phyloP scores from a whole-genome alignment of 2,113 vertebrate genomes.

The Brienomyrus longianalis region DNA sequence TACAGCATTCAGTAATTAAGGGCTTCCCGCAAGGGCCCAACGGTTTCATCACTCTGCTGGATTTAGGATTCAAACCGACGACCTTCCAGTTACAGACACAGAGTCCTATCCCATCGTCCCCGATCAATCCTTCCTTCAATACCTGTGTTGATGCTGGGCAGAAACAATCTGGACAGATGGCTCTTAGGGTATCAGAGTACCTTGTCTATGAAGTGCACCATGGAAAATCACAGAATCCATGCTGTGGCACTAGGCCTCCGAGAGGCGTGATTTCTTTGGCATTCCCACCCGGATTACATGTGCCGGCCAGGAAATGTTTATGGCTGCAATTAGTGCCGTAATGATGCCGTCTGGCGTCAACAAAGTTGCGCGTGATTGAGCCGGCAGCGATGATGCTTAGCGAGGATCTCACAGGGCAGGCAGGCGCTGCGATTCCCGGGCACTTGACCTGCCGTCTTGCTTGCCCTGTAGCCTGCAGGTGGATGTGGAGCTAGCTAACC shows the following conservation, averaged over 20 bases:
- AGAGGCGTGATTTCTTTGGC: not conserved
- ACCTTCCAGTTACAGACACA: not conserved
- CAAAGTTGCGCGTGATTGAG: not conserved
- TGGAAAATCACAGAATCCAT: not conserved
- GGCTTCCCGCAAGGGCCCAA: not conserved
- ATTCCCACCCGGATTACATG: not conserved
- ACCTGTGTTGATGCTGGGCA: not conserved
- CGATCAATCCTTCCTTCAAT: not conserved
- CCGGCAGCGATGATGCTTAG: not conserved
- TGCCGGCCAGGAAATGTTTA: not conserved
- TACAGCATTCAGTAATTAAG: not conserved
- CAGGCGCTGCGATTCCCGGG: not conserved
- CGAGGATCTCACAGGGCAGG: not conserved
- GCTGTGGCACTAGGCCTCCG: not conserved
- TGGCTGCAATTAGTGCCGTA: not conserved
- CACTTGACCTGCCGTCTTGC: not conserved
- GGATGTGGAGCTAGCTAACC: not conserved
- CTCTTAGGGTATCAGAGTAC: not conserved
- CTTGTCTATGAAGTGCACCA: not conserved
- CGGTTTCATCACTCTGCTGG: not conserved
- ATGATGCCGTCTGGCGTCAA: not conserved
- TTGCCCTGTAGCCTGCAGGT: not conserved
- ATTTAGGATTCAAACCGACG: not conserved
- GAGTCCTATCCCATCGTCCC: not conserved
- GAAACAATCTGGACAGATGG: not conserved